phyloP scores from a whole-genome alignment of 2,888 invertebrate species.

The Stegophylla sp. region DNA sequence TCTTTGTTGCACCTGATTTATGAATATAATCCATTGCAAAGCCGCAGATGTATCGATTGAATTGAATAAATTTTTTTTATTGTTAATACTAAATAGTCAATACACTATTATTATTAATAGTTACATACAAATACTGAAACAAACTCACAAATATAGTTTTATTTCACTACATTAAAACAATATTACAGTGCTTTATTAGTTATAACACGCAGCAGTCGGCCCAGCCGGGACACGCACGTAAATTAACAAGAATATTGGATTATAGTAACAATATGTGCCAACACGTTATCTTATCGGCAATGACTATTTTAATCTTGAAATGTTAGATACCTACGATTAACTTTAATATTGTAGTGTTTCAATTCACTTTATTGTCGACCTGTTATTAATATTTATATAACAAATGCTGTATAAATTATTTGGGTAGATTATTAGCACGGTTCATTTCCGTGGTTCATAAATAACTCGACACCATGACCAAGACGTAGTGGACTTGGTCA shows the following conservation, averaged over 20 bases:
- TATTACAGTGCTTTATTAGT: not conserved
- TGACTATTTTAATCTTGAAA: not conserved
- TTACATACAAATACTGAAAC: too few relatives aligned
- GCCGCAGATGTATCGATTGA: not conserved
- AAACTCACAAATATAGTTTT: not conserved
- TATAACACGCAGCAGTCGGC: not conserved
- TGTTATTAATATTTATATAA: too few relatives aligned
- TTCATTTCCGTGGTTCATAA: not conserved
- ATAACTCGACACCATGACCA: conserved; percentile 3
- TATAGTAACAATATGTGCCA: not conserved
- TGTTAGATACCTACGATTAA: too few relatives aligned
- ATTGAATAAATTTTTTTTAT: not conserved
- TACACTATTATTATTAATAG: not conserved
- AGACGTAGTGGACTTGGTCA: conserved; percentile 1
- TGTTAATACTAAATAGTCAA: not conserved
- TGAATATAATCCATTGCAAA: conserved; percentile 26
- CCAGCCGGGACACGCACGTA: not conserved
- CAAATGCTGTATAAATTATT: too few relatives aligned
- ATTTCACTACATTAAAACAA: not conserved
- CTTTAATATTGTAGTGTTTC: too few relatives aligned
- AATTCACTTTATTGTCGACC: too few relatives aligned
- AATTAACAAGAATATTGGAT: not conserved
- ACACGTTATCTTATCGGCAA: not conserved
- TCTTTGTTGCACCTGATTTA: conserved; percentile 9
- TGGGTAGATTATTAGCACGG: not conserved